Percentiles rank a stretch among this genome's conserved stretches.
These are phyloP conservation scores for Miichthys miiuy DNA, from an alignment of 2,797 vertebrate genomes.

Conservation along the genomic window DNA sequence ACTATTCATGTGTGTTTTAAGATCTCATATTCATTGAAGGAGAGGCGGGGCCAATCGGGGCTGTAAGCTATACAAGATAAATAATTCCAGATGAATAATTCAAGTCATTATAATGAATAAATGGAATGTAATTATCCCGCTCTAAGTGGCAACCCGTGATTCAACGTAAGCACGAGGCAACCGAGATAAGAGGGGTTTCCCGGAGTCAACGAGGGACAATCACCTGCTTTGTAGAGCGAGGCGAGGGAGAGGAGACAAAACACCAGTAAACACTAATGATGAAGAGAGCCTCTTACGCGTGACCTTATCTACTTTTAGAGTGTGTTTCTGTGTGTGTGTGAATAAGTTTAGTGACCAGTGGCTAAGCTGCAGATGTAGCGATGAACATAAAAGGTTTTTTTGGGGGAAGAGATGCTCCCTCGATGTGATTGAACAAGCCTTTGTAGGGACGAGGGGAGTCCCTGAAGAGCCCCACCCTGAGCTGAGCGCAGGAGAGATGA, in stretches of 20 bases:
- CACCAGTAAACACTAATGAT: conserved; percentile 54
- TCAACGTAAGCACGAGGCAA: conserved; percentile 37
- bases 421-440: conserved; percentile 67
- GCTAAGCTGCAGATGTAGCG: conserved; percentile 68
- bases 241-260: conserved; percentile 57
- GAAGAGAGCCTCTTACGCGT: conserved; percentile 55
- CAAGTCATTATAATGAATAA: conserved; percentile 68
- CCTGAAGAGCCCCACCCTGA: conserved; percentile 42
- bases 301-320: conserved; percentile 61
- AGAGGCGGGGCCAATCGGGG: conserved; percentile 12
- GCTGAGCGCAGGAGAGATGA: conserved; percentile 63
- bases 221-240: conserved; percentile 65
- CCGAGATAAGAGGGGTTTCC: conserved; percentile 63
- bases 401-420: conserved; percentile 62
- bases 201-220: conserved; percentile 74
- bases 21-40: conserved; percentile 28
- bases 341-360: conserved; percentile 58
- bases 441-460: conserved; percentile 59
- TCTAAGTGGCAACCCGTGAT: conserved; percentile 54
- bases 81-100: conserved; percentile 73
- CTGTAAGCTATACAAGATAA: conserved; percentile 44
- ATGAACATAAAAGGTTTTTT: conserved; percentile 56
- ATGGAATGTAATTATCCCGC: conserved; percentile 62
- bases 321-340: conserved; percentile 23
- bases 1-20: conserved; percentile 33